Base-by-base conservation (phyloP, 2,113 vertebrate genomes). In the Alethe castanea region DNA sequence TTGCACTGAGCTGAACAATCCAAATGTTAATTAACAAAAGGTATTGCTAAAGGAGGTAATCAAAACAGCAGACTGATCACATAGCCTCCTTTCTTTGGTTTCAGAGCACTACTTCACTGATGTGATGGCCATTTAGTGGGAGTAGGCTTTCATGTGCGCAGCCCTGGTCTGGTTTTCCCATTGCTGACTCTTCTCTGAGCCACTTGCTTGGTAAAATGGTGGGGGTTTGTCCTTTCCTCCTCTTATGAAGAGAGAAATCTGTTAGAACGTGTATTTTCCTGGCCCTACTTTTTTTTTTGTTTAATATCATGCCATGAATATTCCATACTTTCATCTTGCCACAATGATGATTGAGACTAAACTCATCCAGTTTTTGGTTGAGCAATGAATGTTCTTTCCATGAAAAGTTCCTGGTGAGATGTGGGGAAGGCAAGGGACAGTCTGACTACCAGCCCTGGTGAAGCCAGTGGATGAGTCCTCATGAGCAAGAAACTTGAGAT, bases 151-250 rank as follows among this genome's bases (percentile, higher is more conserved):
- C 36, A 59, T 18, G 52, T 80, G 56, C 25, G 16, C 48, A 62
- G 26, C 25, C 24, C 20, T 48, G 22, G 4, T 87, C 65, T 92
- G 59, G 8, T 92, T 93, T 94, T 95, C 67, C 69, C 73, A 88
- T 86, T 33, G 81, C 42, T 71, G 45, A 17, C 19, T 80, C 73
- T 85, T 90, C 90, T 64, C 45, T 35, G 47, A 86, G 66, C 50
- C 48, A 36, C 25, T n/a, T 70, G 52, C 38, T 70, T 45, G 38
- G 47, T 56, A 29, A 50, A 80, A 77, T 19, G 18, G 8, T 50
- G 61, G 40, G 33, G 4, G 3, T 54, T 70, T 90, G 40, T 56
- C 48, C 79, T 67, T 93, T 69, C 33, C 38, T 87, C 42, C 50
- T 48, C 45, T 67, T 66, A 45, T 6, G 25, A 78, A 83, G 61